A percentile compares a stretch with the other conserved stretches of the same genome.
phyloP scores from a whole-genome alignment of 2,113 vertebrate species.

The Poeciliopsis prolifica region DNA sequence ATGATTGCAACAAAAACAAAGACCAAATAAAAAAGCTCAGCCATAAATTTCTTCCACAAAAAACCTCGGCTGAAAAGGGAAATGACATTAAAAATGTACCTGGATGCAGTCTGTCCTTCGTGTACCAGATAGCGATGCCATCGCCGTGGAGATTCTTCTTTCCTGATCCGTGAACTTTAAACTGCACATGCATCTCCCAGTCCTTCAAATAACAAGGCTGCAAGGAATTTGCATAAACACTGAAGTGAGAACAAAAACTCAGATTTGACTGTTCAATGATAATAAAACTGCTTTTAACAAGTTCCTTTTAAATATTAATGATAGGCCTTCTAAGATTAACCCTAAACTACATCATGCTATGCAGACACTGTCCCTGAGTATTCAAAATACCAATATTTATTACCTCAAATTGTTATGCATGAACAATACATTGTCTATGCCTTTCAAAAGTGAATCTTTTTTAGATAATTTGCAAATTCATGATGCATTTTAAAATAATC shows the following conservation, averaged over 20 bases:
- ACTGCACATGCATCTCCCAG: constrained; percentile 98
- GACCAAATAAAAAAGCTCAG: background rate
- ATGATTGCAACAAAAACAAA: background rate
- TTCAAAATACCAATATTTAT: too few species aligned
- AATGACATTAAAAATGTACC: constrained; percentile 71
- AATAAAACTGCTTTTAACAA: too few species aligned
- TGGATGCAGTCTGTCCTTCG: constrained; percentile 87
- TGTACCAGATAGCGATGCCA: constrained; percentile 97
- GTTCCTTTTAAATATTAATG: too few species aligned
- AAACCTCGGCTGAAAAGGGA: background rate
- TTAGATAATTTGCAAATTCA: too few species aligned
- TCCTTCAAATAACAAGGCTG: constrained; percentile 97
- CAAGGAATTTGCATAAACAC: background rate
- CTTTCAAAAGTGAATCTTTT: too few species aligned
- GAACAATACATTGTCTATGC: too few species aligned
- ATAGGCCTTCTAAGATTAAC: too few species aligned
- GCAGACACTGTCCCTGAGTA: too few species aligned
- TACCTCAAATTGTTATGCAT: too few species aligned
- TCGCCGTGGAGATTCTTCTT: constrained; percentile 98
- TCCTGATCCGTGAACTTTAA: constrained; percentile 91
- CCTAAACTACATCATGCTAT: too few species aligned
- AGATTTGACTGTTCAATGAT: too few species aligned
- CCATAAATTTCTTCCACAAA: background rate
- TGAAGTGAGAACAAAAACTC: background rate
- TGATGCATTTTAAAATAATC: too few species aligned